phyloP scores from a whole-genome alignment of 1,140 invertebrate species.

The Drosophila paulistorum region DNA sequence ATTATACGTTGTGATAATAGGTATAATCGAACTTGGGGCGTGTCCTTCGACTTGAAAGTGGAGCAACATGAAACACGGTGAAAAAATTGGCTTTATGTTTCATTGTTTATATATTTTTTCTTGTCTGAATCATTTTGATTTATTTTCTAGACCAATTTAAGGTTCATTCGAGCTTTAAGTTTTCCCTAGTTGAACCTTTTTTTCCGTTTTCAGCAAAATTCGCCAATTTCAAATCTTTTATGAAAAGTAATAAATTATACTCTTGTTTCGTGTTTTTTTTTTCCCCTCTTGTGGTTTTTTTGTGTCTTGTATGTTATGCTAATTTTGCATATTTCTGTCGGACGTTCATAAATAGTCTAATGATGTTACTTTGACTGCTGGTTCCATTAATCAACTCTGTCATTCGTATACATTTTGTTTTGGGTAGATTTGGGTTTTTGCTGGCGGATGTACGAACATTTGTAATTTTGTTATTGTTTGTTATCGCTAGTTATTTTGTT shows the following conservation, averaged over 20 bases:
- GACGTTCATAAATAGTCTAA: slow-evolving; percentile 62
- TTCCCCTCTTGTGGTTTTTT: not conserved
- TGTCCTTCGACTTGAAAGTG: too few relatives aligned
- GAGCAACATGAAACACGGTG: too few relatives aligned
- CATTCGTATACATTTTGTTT: slow-evolving; percentile 43
- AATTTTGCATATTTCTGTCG: slow-evolving; percentile 45
- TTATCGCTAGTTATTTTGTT: slow-evolving; percentile 16
- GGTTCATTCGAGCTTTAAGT: not conserved
- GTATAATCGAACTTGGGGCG: too few relatives aligned
- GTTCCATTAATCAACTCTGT: slow-evolving; percentile 71
- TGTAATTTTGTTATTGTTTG: slow-evolving; percentile 17
- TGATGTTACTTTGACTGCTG: slow-evolving; percentile 52
- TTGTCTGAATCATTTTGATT: too few relatives aligned
- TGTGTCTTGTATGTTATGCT: not conserved
- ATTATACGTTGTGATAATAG: too few relatives aligned
- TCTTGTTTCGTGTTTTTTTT: slow-evolving; percentile 14
- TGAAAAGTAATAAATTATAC: slow-evolving; percentile 33
- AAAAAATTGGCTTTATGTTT: too few relatives aligned
- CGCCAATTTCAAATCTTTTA: slow-evolving; percentile 38
- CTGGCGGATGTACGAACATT: slow-evolving; percentile 22
- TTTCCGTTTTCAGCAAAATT: not conserved
- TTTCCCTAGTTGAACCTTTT: not conserved
- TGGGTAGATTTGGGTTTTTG: slow-evolving; percentile 13
- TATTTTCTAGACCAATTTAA: too few relatives aligned
- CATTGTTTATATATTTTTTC: too few relatives aligned